These are phyloP conservation scores for Notiomystis cincta DNA, from an alignment of 2,113 vertebrate genomes.

Conservation along the genomic window DNA sequence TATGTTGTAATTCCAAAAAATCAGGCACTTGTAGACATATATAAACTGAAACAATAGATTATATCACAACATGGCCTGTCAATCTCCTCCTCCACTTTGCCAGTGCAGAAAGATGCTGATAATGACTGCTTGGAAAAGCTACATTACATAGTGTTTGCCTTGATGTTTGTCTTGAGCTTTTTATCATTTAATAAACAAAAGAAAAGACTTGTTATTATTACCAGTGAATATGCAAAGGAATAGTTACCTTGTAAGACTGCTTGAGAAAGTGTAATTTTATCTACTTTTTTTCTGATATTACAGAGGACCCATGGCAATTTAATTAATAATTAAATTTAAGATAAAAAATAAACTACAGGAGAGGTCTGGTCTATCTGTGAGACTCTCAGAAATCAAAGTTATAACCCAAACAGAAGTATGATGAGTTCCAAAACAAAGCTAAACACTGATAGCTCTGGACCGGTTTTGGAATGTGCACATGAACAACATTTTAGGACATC, in stretches of 20 bases:
- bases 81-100: not conserved
- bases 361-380: not conserved
- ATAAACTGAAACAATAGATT: not conserved
- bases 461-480: not conserved
- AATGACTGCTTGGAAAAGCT: not conserved
- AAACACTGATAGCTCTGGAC: not conserved
- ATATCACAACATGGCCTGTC: not conserved
- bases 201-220: not conserved
- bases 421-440: not conserved
- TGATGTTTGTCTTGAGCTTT: not conserved
- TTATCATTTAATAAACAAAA: not conserved
- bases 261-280: not conserved
- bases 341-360: not conserved
- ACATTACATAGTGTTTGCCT: not conserved
- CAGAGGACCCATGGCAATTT: not conserved
- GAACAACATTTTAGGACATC: not conserved
- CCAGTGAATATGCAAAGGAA: not conserved
- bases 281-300: not conserved
- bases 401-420: not conserved
- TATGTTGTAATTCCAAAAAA: not conserved
- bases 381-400: not conserved
- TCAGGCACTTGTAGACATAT: not conserved
- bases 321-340: too few species aligned
- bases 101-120: not conserved
- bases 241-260: not conserved